Conservation (phyloP, 2,113 vertebrate genomes). For the Chionis minor region DNA sequence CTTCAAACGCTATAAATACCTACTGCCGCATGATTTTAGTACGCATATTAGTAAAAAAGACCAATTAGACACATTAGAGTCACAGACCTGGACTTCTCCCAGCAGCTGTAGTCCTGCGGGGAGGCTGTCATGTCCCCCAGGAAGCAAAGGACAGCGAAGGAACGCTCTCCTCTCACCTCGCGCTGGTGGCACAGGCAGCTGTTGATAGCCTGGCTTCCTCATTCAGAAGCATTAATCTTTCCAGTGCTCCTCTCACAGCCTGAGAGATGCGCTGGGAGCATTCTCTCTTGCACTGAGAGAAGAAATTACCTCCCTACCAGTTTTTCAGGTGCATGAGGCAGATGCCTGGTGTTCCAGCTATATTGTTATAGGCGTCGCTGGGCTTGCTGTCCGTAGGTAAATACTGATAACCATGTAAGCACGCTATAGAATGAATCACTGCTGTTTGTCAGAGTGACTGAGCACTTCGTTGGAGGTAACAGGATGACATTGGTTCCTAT, state of each 20-base stretch:
- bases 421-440: background rate
- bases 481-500: background rate
- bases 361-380: background rate
- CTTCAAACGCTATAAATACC: background rate
- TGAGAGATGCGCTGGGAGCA: background rate
- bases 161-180: background rate
- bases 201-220: background rate
- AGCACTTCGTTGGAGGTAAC: background rate
- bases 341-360: background rate
- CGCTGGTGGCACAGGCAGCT: background rate
- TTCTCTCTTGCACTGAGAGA: background rate
- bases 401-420: background rate
- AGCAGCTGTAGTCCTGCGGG: background rate
- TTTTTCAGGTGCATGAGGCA: background rate
- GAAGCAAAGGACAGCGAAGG: background rate
- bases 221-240: background rate
- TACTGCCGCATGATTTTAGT: background rate
- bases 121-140: background rate
- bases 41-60: background rate
- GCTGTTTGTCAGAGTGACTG: background rate
- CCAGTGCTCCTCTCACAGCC: background rate
- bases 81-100: background rate
- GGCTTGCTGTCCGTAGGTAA: background rate
- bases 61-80: background rate
- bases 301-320: background rate